Conservation (phyloP, 1,140 invertebrate genomes). For the Trichoplusia ni region DNA sequence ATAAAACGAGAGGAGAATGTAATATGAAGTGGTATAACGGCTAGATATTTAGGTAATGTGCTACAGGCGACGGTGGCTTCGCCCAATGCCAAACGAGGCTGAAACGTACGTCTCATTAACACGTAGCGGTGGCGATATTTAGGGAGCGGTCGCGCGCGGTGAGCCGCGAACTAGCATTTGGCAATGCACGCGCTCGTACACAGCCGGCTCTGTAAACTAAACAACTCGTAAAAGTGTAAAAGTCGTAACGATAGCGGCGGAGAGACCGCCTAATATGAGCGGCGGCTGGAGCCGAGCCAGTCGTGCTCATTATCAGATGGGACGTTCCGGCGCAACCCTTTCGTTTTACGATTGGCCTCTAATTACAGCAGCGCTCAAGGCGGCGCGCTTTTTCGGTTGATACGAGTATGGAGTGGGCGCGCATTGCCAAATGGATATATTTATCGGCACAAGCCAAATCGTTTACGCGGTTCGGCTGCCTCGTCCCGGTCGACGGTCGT, state of each 20-base stretch:
- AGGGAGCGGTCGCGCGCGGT: conserved; percentile 70
- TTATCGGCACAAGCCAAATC: conserved; percentile 62
- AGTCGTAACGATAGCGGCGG: conserved; percentile 76
- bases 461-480: conserved; percentile 61
- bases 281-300: conserved; percentile 76
- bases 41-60: conserved; percentile 46
- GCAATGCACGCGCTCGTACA: conserved; percentile 64
- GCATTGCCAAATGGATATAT: conserved; percentile 73
- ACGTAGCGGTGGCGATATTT: conserved; percentile 66
- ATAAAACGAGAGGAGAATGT: conserved; percentile 14
- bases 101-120: conserved; percentile 73
- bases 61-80: conserved; percentile 26
- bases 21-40: conserved; percentile 30
- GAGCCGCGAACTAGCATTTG: conserved; percentile 78
- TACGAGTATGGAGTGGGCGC: conserved; percentile 46
- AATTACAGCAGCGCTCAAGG: conserved; percentile 77
- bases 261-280: conserved; percentile 74
- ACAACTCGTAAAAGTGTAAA: conserved; percentile 81
- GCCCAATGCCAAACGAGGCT: conserved; percentile 62
- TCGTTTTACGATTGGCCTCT: conserved; percentile 79
- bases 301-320: conserved; percentile 79
- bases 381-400: conserved; percentile 64
- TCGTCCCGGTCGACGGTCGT: conserved; percentile 34
- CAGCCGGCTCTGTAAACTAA: conserved; percentile 75
- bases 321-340: conserved; percentile 72